Evolutionary conservation across 2,113 vertebrate species (phyloP).

Genomic region (Ascaphus truei): DNA sequence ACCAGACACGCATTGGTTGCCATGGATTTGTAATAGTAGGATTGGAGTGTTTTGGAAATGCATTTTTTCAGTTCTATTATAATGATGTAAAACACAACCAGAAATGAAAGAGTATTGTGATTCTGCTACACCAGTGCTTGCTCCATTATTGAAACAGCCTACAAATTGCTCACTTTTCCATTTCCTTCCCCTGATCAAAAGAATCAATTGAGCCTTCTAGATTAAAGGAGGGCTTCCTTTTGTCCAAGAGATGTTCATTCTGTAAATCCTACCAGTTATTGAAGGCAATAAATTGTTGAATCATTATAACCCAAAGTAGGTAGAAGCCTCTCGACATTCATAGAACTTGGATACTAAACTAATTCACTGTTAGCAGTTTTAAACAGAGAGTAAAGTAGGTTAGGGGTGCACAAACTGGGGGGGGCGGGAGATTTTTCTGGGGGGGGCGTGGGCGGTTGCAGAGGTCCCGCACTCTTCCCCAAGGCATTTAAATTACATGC

Average conservation of each 20-base stretch:
- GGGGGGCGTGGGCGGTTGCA: no score
- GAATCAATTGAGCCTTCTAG: slow-evolving; percentile 18
- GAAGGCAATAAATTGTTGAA: neutral
- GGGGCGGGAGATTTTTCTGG: no score
- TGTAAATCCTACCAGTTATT: slow-evolving; percentile 5
- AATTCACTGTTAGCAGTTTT: neutral
- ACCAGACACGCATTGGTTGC: no score
- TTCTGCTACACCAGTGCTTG: slow-evolving; percentile 8
- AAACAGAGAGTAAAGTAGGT: no score
- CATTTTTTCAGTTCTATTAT: no score
- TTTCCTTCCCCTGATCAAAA: slow-evolving; percentile 20
- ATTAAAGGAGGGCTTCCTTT: slow-evolving; percentile 25
- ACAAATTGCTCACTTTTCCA: slow-evolving; percentile 15
- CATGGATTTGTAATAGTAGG: no score
- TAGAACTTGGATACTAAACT: neutral
- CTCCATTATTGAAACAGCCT: slow-evolving; percentile 17
- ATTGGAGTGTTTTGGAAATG: no score
- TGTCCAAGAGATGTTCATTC: neutral
- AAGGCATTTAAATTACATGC: no score
- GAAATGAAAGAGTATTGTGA: slow-evolving; percentile 19
- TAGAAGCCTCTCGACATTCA: neutral
- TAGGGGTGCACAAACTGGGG: no score
- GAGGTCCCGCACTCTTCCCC: no score
- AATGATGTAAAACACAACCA: neutral
- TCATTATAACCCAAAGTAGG: neutral